Evolutionary conservation across 2,888 invertebrate genomes (phyloP).

Genomic region (Colletes collaris): DNA sequence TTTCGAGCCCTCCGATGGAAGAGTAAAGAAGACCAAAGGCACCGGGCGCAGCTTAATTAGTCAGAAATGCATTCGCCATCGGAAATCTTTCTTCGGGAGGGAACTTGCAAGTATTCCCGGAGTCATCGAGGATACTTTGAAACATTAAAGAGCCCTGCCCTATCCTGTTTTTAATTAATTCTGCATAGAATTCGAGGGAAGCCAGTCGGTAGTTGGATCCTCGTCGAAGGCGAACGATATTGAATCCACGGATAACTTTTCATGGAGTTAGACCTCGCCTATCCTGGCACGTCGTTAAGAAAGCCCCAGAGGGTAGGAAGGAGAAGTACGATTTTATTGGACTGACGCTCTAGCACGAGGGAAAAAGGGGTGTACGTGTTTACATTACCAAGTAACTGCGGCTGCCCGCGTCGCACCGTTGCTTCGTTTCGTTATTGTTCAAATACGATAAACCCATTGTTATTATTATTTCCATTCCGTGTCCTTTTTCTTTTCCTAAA

Average conservation of each 20-base stretch:
- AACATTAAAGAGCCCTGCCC: conserved; percentile 24
- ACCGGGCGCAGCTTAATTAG: conserved; percentile 23
- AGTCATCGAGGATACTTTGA: conserved; percentile 34
- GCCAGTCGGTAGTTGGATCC: conserved; percentile 13
- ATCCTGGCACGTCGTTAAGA: conserved; percentile 54
- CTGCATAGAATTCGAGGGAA: conserved; percentile 50
- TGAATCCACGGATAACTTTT: conserved; percentile 61
- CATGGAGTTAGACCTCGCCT: conserved; percentile 44
- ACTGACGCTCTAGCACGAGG: conserved; percentile 16
- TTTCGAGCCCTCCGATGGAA: not conserved
- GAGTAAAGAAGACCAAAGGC: not conserved
- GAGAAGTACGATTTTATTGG: conserved; percentile 50
- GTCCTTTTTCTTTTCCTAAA: too few species aligned
- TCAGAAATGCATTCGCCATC: conserved; percentile 22
- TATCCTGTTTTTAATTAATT: conserved; percentile 58
- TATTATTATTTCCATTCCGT: not conserved
- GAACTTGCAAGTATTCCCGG: conserved; percentile 25
- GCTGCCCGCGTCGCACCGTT: not conserved
- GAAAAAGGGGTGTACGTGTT: conserved; percentile 52
- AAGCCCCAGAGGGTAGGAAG: conserved; percentile 36
- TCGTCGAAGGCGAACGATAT: conserved; percentile 47
- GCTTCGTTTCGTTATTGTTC: conserved; percentile 5
- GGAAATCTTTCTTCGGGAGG: conserved; percentile 7
- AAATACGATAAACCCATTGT: conserved; percentile 3
- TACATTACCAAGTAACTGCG: conserved; percentile 42